A percentile compares a stretch with the other conserved stretches of the same genome.
These are phyloP conservation scores for Megalops cyprinoides DNA, from an alignment of 2,797 vertebrate species.

Conservation along the genomic window DNA sequence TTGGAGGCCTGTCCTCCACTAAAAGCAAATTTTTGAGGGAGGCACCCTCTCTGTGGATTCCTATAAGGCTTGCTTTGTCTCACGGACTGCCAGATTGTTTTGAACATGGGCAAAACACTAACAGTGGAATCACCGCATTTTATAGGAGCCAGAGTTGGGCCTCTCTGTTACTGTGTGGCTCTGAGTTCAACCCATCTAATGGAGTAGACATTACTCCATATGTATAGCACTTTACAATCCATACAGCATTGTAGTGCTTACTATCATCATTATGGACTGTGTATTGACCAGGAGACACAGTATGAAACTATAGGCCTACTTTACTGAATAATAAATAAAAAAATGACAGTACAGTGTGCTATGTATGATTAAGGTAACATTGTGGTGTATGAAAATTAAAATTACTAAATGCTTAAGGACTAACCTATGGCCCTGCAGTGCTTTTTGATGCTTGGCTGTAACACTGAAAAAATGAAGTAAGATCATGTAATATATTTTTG, in stretches of 20 bases:
- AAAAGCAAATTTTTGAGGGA: conserved; percentile 41
- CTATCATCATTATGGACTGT: too few relatives aligned
- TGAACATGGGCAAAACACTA: not conserved
- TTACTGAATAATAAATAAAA: not conserved
- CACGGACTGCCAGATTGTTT: not conserved
- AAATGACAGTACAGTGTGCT: not conserved
- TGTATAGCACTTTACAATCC: too few relatives aligned
- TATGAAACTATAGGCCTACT: not conserved
- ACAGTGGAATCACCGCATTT: not conserved
- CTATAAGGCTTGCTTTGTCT: not conserved
- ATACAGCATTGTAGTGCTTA: too few relatives aligned
- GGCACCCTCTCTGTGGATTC: not conserved
- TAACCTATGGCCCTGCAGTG: not conserved
- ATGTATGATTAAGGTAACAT: not conserved
- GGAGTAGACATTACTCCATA: too few relatives aligned
- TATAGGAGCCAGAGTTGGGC: not conserved
- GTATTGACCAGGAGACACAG: not conserved
- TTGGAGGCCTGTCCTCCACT: conserved; percentile 34
- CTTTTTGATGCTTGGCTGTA: not conserved
- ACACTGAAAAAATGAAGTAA: not conserved
- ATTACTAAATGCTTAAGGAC: not conserved
- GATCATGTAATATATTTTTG: not conserved
- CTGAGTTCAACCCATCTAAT: not conserved
- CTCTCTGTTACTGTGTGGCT: not conserved
- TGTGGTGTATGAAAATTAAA: not conserved